These are phyloP conservation scores for Harpegnathos saltator DNA, from an alignment of 1,140 invertebrate genomes.

Conservation along the genomic window DNA sequence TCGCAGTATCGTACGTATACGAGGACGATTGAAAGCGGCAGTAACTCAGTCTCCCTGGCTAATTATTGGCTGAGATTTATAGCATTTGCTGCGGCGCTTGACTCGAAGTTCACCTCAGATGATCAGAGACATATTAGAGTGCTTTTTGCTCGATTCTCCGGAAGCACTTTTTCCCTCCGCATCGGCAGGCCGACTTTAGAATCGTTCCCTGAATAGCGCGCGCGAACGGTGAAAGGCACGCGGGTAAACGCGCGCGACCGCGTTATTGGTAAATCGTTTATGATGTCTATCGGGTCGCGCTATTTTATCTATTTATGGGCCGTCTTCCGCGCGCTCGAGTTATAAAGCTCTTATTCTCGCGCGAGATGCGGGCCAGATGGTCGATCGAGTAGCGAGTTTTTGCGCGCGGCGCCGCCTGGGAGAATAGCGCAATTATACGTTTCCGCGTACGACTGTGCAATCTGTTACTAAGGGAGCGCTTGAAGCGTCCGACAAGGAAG, in stretches of 20 bases:
- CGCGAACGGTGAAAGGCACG: not conserved
- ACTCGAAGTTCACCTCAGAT: not conserved
- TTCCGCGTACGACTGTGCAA: slow-evolving; percentile 9
- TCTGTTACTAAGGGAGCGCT: slow-evolving; percentile 15
- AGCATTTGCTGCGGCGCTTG: not conserved
- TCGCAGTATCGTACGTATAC: too few species aligned
- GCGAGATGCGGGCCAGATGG: slow-evolving; percentile 29
- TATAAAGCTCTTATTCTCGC: slow-evolving; percentile 41
- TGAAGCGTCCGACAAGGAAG: too few species aligned
- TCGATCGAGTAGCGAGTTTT: slow-evolving; percentile 6
- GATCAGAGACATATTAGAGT: slow-evolving; percentile 9
- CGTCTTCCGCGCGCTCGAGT: not conserved
- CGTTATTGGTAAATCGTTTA: slow-evolving; percentile 48
- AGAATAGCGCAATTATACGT: slow-evolving; percentile 38
- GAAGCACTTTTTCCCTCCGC: not conserved
- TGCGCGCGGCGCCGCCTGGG: not conserved
- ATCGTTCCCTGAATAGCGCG: not conserved
- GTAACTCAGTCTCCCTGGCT: not conserved
- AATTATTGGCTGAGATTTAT: not conserved
- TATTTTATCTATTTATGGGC: slow-evolving; percentile 53
- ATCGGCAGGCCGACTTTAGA: not conserved
- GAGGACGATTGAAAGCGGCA: not conserved
- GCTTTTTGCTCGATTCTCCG: not conserved
- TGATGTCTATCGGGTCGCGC: slow-evolving; percentile 37
- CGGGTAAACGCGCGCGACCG: not conserved